Base-by-base conservation (phyloP, 2,797 vertebrate genomes). In the Sebastes diaconus region DNA sequence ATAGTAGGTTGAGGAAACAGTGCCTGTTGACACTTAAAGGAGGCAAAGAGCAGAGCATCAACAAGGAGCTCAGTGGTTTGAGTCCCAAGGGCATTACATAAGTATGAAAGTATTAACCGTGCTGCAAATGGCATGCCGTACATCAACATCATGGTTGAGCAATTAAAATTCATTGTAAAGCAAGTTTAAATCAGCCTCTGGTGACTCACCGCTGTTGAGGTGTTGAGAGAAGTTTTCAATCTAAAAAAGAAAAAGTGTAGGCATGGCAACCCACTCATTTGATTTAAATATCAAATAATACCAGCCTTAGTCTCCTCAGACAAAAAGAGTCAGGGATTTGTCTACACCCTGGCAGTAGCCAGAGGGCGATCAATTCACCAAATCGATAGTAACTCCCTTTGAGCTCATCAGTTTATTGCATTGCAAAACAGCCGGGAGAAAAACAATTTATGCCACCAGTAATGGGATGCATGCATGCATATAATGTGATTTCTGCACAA, bases 351-450 rank as follows among this genome's bases (percentile, higher is more conserved):
- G 64, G 65, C 90, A 77, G 81, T 66, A 83, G 88, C 91, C 82
- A 73, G 82, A 79, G 88, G 87, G 68, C 29, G 78, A 90, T 90
- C 90, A 81, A 87, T 89, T 78, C 83, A 70, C 68, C 39, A 27
- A 67, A 93, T 92, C 85, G 54, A 93, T 91, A 36, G 25, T 79
- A 91, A 84, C 79, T 88, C 74, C 59, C 77, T 93, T 83, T 78
- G 75, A 89, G 85, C 83, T 90, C 87, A 81, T 90, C 86, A 81
- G 61, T 86, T 90, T 79, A 91, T 88, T 86, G 81, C 85, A 76
- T 65, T 80, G 83, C 80, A 83, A 87, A 93, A 89, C 84, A 81
- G 78, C 87, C 80, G 3, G 50, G 46, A 84, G 84, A 68, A 81
- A 87, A 90, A 67, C 66, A 29, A 63, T 87, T 88, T 85, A 74